Conservation (phyloP, 2,888 invertebrate species). For the Chouioia cunea region DNA sequence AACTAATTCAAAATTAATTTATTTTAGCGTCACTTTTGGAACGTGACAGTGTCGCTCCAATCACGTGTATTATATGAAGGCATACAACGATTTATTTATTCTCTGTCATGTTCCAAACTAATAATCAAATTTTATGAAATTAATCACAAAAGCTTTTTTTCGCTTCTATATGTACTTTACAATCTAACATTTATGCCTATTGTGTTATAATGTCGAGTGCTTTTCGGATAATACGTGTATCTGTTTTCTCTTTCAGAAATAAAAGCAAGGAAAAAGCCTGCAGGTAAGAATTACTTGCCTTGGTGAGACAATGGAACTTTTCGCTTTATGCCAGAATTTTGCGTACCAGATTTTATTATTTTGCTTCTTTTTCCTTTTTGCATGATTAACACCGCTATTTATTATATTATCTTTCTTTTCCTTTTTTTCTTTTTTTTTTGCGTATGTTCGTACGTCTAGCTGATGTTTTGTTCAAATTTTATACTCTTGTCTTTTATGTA, state of each 20-base stretch:
- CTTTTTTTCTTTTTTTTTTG: neutral
- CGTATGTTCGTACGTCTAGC: neutral
- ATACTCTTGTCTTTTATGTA: neutral
- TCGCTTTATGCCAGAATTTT: too few relatives aligned
- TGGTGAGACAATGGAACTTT: constrained; percentile 3
- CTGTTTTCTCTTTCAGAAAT: constrained; percentile 74
- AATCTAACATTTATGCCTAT: constrained; percentile 13
- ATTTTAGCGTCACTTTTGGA: too few relatives aligned
- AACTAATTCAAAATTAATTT: too few relatives aligned
- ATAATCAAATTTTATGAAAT: constrained; percentile 1
- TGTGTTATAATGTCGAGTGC: constrained; percentile 11
- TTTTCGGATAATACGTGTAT: constrained; percentile 35
- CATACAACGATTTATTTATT: too few relatives aligned
- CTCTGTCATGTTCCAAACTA: neutral
- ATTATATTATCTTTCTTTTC: constrained; percentile 3
- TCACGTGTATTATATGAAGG: too few relatives aligned
- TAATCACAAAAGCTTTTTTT: constrained; percentile 24
- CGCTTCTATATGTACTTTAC: constrained; percentile 22
- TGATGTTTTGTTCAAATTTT: neutral
- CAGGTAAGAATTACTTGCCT: constrained; percentile 70
- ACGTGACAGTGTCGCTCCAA: too few relatives aligned
- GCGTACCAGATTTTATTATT: neutral
- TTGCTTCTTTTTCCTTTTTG: neutral
- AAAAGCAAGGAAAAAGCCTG: constrained; percentile 80
- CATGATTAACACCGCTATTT: too few relatives aligned